Evolutionary conservation across 2,888 invertebrate species (phyloP).

Genomic region (Phyto melanocephala): DNA sequence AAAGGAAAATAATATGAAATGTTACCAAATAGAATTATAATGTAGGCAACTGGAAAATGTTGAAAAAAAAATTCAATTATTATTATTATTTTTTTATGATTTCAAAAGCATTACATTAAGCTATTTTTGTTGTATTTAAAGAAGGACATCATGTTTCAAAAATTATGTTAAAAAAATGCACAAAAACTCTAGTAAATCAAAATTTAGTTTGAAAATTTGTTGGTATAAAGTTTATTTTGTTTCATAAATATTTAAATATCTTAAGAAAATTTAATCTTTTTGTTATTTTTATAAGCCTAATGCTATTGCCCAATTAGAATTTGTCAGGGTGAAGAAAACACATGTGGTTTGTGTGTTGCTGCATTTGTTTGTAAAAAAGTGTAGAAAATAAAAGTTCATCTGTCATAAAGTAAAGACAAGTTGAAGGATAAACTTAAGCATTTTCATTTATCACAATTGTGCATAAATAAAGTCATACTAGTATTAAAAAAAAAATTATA

Average conservation of each 20-base stretch:
- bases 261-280: not conserved
- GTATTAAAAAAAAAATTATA: not conserved
- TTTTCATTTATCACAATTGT: not conserved
- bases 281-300: not conserved
- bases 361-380: not conserved
- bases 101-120: too few species aligned
- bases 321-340: not conserved
- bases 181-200: too few species aligned
- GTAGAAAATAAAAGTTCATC: not conserved
- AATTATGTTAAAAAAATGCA: not conserved
- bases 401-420: not conserved
- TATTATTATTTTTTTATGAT: not conserved
- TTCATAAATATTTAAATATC: not conserved
- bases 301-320: not conserved
- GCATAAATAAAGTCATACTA: not conserved
- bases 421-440: not conserved
- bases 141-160: not conserved
- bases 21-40: constrained; percentile 10
- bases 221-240: too few species aligned
- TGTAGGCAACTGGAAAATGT: constrained; percentile 43
- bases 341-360: not conserved
- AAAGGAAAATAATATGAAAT: not conserved
- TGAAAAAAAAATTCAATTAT: not conserved
- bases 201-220: too few species aligned
- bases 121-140: not conserved